Evolutionary conservation across 2,797 vertebrate species (phyloP).

Genomic region (Gadopsis bispinosus): DNA sequence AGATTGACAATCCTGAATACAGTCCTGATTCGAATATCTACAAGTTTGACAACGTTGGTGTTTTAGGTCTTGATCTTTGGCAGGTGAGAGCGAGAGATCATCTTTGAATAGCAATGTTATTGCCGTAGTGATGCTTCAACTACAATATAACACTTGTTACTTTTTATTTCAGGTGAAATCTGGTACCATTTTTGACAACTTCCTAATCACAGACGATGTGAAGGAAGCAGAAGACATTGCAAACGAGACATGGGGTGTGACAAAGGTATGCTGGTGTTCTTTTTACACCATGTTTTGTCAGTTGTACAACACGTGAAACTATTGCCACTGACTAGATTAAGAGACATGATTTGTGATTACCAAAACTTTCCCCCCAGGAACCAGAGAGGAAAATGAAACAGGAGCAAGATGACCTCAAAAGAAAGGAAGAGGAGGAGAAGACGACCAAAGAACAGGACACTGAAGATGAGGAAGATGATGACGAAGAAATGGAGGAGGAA

Average conservation of each 20-base stretch:
- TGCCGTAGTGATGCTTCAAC: not conserved
- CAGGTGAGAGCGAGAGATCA: conserved; percentile 77
- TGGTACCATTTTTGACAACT: conserved; percentile 91
- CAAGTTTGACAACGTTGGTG: conserved; percentile 82
- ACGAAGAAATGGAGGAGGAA: conserved; percentile 43
- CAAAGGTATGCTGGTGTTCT: conserved; percentile 78
- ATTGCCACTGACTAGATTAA: not conserved
- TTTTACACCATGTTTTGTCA: conserved; percentile 1
- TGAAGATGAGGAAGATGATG: conserved; percentile 18
- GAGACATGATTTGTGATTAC: not conserved
- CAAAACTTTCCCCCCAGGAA: conserved; percentile 64
- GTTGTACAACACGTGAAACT: not conserved
- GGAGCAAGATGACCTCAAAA: conserved; percentile 84
- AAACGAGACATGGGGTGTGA: conserved; percentile 87
- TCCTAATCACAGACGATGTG: conserved; percentile 86
- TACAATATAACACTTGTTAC: not conserved
- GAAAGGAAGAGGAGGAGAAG: conserved; percentile 84
- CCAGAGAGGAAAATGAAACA: conserved; percentile 88
- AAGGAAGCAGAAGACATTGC: conserved; percentile 87
- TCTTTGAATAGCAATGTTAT: not conserved
- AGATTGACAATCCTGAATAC: conserved; percentile 90
- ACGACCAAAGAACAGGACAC: conserved; percentile 80
- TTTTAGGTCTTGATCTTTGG: conserved; percentile 88
- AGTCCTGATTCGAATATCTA: conserved; percentile 83
- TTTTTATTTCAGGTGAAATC: conserved; percentile 84